Evolutionary conservation across 2,888 invertebrate species (phyloP), one percentile per base, ranked within the genome.

Genomic region (Plemyria rubiginata): DNA sequence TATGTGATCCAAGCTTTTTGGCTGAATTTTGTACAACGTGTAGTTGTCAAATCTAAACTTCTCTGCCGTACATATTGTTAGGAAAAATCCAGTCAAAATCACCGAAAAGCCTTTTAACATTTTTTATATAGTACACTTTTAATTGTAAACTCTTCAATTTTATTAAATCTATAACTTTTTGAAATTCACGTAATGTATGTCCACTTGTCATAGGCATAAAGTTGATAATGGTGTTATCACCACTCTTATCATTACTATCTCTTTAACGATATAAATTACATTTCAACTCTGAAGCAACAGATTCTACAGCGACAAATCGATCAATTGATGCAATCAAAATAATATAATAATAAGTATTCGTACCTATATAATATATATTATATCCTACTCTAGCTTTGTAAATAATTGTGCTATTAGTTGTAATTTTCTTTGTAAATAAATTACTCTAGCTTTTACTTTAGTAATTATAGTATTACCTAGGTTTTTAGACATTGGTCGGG

Each of bases 11-110:
- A 75, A 68, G 54, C 81, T 89, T 45, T 81, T 76, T 0, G 94
- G 93, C 1, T 78, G 74, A 4, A 94, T 80, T 72, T 94, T 88
- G 69, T 93, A 95, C 12, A 95, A 89, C 13, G 79, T 76, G 61
- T 82, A 81, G 55, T 86, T 82, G 22, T 85, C 83, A 38, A 73
- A 86, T 32, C 80, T 71, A 29, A 79, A 65, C 57, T 81, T 84
- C 62, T 77, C 81, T 69, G 75, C 65, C 0, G 67, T 70, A 66
- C 70, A 55, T 32, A 8, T 6, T 1, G 51, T 32, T 28, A 63
- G 29, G 43, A 58, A n/a, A 8, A 50, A 9, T 22, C 12, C 51
- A 4, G 55, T 5, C 0, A 64, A 49, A n/a, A 60, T 15, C 7
- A 64, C 15, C 32, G 48, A 29, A 0, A 51, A 38, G 15, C 22